A percentile compares a stretch with the other conserved stretches of the same genome.
Conservation (phyloP, 2,113 vertebrate genomes). For the Apteryx owenii region DNA sequence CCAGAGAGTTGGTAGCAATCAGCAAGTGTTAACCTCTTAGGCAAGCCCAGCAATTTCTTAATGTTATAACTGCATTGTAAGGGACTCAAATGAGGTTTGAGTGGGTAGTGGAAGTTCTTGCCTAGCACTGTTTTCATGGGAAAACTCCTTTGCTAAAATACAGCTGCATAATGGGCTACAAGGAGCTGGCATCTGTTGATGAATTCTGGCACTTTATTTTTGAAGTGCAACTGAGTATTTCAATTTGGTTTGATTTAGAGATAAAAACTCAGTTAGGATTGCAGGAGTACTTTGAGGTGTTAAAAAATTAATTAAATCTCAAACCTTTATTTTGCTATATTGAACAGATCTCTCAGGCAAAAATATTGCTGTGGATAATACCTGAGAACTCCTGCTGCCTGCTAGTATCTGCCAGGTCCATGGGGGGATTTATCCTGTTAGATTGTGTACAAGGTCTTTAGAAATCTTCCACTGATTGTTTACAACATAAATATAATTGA, state of each 20-base stretch:
- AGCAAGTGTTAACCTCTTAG: background rate
- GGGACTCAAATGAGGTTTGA: background rate
- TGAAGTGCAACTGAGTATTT: background rate
- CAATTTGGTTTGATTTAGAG: background rate
- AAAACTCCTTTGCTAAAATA: background rate
- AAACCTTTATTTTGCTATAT: background rate
- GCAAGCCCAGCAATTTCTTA: background rate
- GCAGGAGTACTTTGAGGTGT: background rate
- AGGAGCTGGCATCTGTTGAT: background rate
- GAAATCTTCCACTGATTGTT: background rate
- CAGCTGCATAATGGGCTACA: background rate
- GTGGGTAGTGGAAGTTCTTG: background rate
- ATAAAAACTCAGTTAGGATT: background rate
- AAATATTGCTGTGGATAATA: background rate
- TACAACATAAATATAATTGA: background rate
- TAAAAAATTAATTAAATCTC: background rate
- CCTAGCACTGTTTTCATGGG: background rate
- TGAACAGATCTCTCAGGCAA: background rate
- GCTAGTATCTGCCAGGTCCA: background rate
- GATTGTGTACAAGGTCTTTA: background rate
- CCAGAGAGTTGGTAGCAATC: background rate
- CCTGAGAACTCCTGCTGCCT: background rate
- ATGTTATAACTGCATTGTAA: background rate
- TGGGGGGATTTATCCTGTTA: background rate
- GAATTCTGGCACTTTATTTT: background rate